A percentile compares a stretch with the other conserved stretches of the same genome.
Conservation (phyloP, 2,797 vertebrate genomes). For the Lemur catta region DNA sequence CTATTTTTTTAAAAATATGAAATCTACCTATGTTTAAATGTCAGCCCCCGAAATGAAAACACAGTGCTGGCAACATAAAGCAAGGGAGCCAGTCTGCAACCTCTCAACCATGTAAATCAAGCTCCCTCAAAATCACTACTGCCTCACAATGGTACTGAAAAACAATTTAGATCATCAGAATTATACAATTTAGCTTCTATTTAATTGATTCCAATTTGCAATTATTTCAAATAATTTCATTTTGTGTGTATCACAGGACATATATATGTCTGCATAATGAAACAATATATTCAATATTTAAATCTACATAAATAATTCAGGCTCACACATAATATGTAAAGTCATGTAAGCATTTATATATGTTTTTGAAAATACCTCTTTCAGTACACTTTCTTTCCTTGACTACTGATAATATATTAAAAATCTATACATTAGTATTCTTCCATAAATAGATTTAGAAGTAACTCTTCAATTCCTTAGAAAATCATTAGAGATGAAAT, state of each 20-base stretch:
- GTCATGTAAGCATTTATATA: not conserved
- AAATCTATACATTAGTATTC: not conserved
- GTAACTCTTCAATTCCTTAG: not conserved
- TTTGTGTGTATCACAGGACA: not conserved
- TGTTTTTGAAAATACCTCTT: not conserved
- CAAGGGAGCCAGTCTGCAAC: not conserved
- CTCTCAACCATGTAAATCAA: not conserved
- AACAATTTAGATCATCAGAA: not conserved
- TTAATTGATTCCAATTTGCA: not conserved
- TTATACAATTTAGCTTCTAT: not conserved
- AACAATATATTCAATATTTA: conserved; percentile 30
- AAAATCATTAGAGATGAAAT: conserved; percentile 3
- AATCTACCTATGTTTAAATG: conserved; percentile 5
- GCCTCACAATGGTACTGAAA: not conserved
- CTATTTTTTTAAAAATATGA: not conserved
- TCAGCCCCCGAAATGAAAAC: not conserved
- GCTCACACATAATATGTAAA: not conserved
- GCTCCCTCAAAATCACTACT: not conserved
- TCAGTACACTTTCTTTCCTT: not conserved
- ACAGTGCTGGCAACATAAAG: not conserved
- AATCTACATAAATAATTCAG: conserved; percentile 1
- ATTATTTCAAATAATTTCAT: conserved; percentile 48
- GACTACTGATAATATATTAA: not conserved
- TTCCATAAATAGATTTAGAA: not conserved
- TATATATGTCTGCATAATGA: not conserved